A percentile compares a stretch with the other conserved stretches of the same genome.
phyloP scores from a whole-genome alignment of 2,888 invertebrate species.

The Acheta domesticus region DNA sequence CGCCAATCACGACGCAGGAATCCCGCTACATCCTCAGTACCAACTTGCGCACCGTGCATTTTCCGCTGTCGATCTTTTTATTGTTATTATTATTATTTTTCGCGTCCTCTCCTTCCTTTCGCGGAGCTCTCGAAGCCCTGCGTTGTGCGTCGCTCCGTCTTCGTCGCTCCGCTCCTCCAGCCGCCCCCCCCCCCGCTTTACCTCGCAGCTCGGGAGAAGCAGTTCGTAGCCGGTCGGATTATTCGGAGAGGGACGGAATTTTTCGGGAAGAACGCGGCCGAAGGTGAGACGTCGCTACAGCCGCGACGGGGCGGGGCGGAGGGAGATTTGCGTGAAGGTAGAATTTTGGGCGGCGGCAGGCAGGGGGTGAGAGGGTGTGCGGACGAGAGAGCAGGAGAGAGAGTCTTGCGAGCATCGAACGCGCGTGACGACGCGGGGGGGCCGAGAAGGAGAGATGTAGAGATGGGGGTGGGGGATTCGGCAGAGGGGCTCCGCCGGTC shows the following conservation, averaged over 20 bases:
- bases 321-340: background rate
- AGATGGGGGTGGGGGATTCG: background rate
- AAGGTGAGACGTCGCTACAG: background rate
- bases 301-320: background rate
- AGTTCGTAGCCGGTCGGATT: background rate
- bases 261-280: background rate
- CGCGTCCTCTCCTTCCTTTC: no score
- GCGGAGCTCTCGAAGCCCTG: no score
- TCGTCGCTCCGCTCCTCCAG: no score
- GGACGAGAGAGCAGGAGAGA: background rate
- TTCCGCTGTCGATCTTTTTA: no score
- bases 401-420: background rate
- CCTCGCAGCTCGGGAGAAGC: background rate
- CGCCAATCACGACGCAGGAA: background rate
- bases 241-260: background rate
- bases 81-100: no score
- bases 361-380: background rate
- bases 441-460: background rate
- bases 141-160: no score
- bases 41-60: no score
- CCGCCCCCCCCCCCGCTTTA: no score
- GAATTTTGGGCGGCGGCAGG: background rate
- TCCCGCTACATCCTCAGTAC: no score
- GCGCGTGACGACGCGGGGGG: background rate
- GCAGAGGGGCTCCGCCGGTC: slow-evolving; percentile 4